Base-by-base conservation (phyloP, 2,888 invertebrate genomes). In the Polydrusus tereticollis region DNA sequence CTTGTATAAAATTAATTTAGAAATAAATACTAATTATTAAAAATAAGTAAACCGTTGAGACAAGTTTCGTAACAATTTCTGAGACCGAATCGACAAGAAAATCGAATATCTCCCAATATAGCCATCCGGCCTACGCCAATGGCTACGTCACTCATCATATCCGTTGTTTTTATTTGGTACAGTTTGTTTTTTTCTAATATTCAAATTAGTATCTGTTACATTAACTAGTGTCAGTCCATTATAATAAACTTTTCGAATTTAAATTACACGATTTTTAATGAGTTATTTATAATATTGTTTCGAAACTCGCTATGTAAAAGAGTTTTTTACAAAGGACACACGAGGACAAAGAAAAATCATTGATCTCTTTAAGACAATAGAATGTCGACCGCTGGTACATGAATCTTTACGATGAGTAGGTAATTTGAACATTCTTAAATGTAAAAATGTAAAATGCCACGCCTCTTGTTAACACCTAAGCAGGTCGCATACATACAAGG, bases 221-320 rank as follows among this genome's bases (percentile, higher is more conserved):
- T 60, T 59, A 63, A 63, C 50, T 23, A 60, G 33, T 43, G 59
- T 33, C 26, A 26, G 38, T 16, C 57, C 50, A 69, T 69, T 69
- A 69, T 63, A 57, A 63, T 69, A 69, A 69, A 57, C 43, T 63
- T 23, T 68, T 62, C 55, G 55, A 69, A 69, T 69, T 69, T 69
- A 52, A 69, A 69, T 69, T 43, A 45, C 63, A 33, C 10, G 45
- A 57, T 50, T 55, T 52, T 60, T 60, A 64, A 69, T 63, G 69
- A 69, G 63, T 57, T 63, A 64, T 45, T 45, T 33, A 38, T 14
- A 38, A 50, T 62, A 69, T 69, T 69, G 69, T 69, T 63, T 63
- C 38, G 60, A 68, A 69, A 63, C 38, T 16, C 4, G n/a, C 43
- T 20, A 69, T 69, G 18, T 62, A 43, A 69, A 62, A 29, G 36